phyloP scores from a whole-genome alignment of 2,797 vertebrate genomes.

The Ptychobarbus kaznakovi region DNA sequence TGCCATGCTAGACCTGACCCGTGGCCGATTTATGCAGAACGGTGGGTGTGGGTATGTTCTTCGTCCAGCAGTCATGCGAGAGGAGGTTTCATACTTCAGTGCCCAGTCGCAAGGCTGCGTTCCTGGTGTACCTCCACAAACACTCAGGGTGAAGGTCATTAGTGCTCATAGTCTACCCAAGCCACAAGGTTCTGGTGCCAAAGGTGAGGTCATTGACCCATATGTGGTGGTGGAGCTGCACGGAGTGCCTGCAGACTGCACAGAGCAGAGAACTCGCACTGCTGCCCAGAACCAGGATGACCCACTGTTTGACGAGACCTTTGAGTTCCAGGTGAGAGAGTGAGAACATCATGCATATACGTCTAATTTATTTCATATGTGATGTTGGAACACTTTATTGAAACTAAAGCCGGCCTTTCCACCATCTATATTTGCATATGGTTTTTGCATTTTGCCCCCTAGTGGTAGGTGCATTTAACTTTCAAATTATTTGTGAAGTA shows the following conservation, averaged over 20 bases:
- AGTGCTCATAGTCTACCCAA: constrained; percentile 97
- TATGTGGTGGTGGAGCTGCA: constrained; percentile 97
- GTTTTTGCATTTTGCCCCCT: not conserved
- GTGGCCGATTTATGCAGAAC: constrained; percentile 94
- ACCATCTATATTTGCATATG: not conserved
- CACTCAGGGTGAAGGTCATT: constrained; percentile 94
- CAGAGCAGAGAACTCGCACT: constrained; percentile 95
- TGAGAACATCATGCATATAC: not conserved
- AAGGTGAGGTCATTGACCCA: constrained; percentile 97
- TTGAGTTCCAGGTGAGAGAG: constrained; percentile 89
- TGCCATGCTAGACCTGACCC: constrained; percentile 95
- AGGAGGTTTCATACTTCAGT: constrained; percentile 96
- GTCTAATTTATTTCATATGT: not conserved
- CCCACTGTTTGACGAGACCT: constrained; percentile 97
- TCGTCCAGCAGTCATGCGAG: constrained; percentile 92
- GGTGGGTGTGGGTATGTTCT: constrained; percentile 74
- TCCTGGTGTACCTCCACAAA: constrained; percentile 93
- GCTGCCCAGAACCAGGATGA: constrained; percentile 96
- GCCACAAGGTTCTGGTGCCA: constrained; percentile 94
- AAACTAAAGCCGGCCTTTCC: not conserved
- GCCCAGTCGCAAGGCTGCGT: constrained; percentile 95
- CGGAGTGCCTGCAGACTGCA: constrained; percentile 93
- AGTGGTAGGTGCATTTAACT: constrained; percentile 6
- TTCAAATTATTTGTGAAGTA: not conserved
- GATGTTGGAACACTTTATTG: constrained; percentile 5